A percentile compares a stretch with the other conserved stretches of the same genome.
Evolutionary conservation across 2,113 vertebrate genomes (phyloP).

Genomic region (Oncorhynchus clarkii): DNA sequence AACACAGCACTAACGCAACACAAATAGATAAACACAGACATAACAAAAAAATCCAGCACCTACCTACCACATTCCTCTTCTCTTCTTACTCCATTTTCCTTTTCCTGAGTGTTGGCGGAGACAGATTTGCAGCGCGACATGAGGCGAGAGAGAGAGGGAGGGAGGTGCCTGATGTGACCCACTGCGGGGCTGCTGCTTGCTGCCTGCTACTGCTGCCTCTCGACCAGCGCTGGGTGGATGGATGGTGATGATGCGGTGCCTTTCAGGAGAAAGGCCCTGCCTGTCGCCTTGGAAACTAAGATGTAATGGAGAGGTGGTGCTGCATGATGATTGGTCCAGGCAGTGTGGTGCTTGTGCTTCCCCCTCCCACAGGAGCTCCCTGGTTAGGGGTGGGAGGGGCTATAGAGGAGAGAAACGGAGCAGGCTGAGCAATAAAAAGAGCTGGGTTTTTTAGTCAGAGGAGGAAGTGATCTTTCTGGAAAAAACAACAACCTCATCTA

Average conservation of each 20-base stretch:
- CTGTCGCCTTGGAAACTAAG: constrained; percentile 91
- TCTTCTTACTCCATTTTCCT: constrained; percentile 71
- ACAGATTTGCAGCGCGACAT: constrained; percentile 79
- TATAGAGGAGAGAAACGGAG: constrained; percentile 26
- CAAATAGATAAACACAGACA: constrained; percentile 53
- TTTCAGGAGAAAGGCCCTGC: constrained; percentile 87
- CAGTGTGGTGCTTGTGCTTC: constrained; percentile 68
- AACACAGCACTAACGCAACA: constrained; percentile 12
- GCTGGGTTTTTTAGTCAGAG: not conserved
- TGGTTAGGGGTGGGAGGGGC: constrained; percentile 42
- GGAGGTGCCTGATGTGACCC: constrained; percentile 74
- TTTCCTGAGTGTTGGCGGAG: constrained; percentile 79
- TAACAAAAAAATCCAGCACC: constrained; percentile 65
- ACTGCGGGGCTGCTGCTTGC: constrained; percentile 63
- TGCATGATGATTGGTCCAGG: constrained; percentile 81
- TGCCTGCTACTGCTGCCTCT: constrained; percentile 64
- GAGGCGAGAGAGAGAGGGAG: constrained; percentile 75
- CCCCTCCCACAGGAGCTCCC: not conserved
- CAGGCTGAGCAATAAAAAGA: constrained; percentile 29
- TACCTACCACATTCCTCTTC: constrained; percentile 87
- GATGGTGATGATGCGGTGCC: constrained; percentile 91
- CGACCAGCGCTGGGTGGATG: constrained; percentile 71
- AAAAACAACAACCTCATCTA: too few species aligned
- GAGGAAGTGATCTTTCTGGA: not conserved
- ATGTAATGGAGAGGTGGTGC: constrained; percentile 88